These are phyloP conservation scores for Cerastis rubricosa DNA, from an alignment of 2,888 invertebrate species.

Conservation along the genomic window DNA sequence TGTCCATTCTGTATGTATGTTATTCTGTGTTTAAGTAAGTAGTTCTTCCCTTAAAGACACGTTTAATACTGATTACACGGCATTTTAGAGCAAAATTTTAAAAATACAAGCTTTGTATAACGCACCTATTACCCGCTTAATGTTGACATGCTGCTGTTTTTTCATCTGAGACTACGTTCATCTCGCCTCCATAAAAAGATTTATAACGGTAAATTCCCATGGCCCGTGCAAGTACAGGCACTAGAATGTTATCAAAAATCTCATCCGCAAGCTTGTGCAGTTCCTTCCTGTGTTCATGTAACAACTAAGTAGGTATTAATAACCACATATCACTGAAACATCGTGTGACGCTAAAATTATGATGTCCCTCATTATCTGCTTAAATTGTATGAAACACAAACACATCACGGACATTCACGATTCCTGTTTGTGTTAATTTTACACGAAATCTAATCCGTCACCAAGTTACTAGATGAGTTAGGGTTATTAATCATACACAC, in stretches of 20 bases:
- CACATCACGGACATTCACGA: constrained; percentile 30
- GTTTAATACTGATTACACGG: background rate
- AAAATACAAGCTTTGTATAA: background rate
- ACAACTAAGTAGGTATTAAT: constrained; percentile 33
- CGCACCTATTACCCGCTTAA: background rate
- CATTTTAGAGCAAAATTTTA: background rate
- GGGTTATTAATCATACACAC: background rate
- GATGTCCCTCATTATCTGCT: constrained; percentile 38
- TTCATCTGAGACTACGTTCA: background rate
- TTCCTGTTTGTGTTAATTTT: constrained; percentile 30
- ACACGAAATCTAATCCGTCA: constrained; percentile 9
- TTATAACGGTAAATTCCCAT: constrained; percentile 2
- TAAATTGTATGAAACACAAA: constrained; percentile 23
- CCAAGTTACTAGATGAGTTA: background rate
- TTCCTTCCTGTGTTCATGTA: constrained; percentile 49
- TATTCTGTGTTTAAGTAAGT: constrained; percentile 7
- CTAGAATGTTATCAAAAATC: constrained; percentile 51
- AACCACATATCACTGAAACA: constrained; percentile 42
- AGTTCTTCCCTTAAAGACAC: background rate
- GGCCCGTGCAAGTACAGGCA: background rate
- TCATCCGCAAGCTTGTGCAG: constrained; percentile 42
- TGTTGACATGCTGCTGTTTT: background rate
- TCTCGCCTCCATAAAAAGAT: background rate
- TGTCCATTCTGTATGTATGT: background rate
- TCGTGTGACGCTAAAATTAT: constrained; percentile 57